Conservation (phyloP, 2,113 vertebrate species). For the Crotalus tigris region DNA sequence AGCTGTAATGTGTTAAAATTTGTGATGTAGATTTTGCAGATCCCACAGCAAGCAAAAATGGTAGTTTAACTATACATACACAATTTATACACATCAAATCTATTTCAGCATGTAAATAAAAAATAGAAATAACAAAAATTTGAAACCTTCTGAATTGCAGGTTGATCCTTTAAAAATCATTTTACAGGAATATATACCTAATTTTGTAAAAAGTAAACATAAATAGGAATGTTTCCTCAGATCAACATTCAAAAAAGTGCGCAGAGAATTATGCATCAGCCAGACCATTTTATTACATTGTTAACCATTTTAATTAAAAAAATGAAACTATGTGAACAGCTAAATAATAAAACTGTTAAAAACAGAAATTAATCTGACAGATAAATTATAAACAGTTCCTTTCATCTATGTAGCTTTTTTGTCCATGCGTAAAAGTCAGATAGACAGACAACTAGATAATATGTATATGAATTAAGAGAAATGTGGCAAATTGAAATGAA, state of each 20-base stretch:
- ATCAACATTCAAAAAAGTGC: conserved; percentile 53
- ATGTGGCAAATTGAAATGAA: neutral
- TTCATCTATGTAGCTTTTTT: conserved; percentile 47
- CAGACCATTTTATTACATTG: conserved; percentile 45
- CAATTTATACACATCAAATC: conserved; percentile 68
- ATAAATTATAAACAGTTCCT: conserved; percentile 36
- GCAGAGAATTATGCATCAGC: conserved; percentile 44
- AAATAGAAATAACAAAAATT: conserved; percentile 68
- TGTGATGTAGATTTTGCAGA: conserved; percentile 99
- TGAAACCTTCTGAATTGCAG: conserved; percentile 36
- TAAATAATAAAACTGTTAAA: conserved; percentile 56
- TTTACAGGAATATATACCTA: conserved; percentile 57
- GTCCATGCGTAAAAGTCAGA: conserved; percentile 42
- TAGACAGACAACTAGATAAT: conserved; percentile 54
- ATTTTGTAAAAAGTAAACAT: conserved; percentile 50
- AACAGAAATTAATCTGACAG: conserved; percentile 49
- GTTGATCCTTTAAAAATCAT: conserved; percentile 26
- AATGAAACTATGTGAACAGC: conserved; percentile 51
- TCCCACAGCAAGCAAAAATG: conserved; percentile 79
- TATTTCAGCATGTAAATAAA: conserved; percentile 69
- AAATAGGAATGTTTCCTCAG: conserved; percentile 54
- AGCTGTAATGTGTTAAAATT: conserved; percentile 99
- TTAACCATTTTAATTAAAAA: conserved; percentile 58
- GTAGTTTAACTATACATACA: conserved; percentile 78
- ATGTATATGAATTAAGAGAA: conserved; percentile 45